phyloP scores from a whole-genome alignment of 64 coral and sea anemone species.

The Stichodactyla helianthus region DNA sequence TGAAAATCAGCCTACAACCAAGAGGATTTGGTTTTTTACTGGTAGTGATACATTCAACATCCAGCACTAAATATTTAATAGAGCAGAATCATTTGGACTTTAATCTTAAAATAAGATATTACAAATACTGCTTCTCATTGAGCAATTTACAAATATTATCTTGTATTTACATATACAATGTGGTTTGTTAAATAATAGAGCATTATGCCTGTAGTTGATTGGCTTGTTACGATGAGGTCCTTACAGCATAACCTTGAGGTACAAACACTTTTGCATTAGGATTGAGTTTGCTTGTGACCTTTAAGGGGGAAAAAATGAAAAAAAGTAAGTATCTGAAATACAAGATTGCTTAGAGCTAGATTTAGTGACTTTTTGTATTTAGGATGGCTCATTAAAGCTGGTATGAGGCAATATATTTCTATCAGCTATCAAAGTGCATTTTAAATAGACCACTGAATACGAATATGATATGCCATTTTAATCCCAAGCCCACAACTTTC shows the following conservation, averaged over 20 bases:
- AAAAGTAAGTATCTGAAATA: not conserved
- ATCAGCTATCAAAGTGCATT: no score
- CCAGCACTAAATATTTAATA: not conserved
- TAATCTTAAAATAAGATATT: conserved; percentile 29
- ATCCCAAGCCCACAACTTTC: no score
- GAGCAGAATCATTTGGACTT: not conserved
- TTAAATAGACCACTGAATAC: no score
- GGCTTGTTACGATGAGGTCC: conserved; percentile 35
- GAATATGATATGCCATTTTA: no score
- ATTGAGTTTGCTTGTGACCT: conserved; percentile 61
- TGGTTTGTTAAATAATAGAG: conserved; percentile 10
- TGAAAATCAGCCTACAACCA: no score
- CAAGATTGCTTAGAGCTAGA: not conserved
- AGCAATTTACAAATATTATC: conserved; percentile 30
- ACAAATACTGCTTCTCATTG: not conserved
- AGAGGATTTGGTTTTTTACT: no score
- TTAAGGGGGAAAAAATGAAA: not conserved
- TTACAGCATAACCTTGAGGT: conserved; percentile 40
- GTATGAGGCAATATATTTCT: no score
- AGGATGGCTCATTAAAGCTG: not conserved
- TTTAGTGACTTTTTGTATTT: not conserved
- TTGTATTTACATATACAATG: conserved; percentile 1
- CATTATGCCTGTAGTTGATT: not conserved
- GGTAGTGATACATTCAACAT: not conserved
- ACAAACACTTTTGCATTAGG: conserved; percentile 81